phyloP scores from a whole-genome alignment of 2,113 vertebrate species.

The Muscicapa adusta region DNA sequence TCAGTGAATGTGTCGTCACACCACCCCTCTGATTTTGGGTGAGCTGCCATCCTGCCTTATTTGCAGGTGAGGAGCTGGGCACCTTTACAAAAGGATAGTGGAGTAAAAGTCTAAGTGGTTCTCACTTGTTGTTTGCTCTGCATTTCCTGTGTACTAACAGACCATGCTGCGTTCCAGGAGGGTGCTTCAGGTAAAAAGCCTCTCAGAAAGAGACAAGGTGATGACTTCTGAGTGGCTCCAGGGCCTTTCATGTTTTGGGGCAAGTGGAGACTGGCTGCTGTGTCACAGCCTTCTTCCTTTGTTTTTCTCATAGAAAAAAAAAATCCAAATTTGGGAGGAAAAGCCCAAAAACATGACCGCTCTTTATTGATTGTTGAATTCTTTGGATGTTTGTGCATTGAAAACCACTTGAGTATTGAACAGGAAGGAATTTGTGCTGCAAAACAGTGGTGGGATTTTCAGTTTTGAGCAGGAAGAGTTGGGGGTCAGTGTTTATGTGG shows the following conservation, averaged over 20 bases:
- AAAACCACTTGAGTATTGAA: neutral
- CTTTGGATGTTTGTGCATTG: neutral
- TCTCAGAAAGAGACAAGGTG: neutral
- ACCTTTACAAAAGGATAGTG: too few relatives aligned
- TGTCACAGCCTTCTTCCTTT: neutral
- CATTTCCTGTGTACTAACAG: neutral
- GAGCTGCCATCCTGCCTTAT: neutral
- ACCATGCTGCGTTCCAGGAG: neutral
- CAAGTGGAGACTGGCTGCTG: neutral
- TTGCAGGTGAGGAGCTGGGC: neutral
- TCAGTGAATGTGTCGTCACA: neutral
- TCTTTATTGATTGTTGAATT: neutral
- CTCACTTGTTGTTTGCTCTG: neutral
- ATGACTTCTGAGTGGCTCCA: neutral
- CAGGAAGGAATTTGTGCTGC: neutral
- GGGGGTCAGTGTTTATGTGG: neutral
- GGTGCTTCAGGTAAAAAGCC: neutral
- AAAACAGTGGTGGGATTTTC: neutral
- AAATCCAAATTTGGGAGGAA: neutral
- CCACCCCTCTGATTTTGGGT: neutral
- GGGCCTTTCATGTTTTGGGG: neutral
- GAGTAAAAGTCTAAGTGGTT: neutral
- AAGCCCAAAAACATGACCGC: neutral
- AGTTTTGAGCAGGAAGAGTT: neutral
- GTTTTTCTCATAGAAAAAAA: neutral